Percentiles rank a stretch among this genome's conserved stretches.
Conservation (phyloP, 1,140 invertebrate genomes). For the Elymnias hypermnestra region DNA sequence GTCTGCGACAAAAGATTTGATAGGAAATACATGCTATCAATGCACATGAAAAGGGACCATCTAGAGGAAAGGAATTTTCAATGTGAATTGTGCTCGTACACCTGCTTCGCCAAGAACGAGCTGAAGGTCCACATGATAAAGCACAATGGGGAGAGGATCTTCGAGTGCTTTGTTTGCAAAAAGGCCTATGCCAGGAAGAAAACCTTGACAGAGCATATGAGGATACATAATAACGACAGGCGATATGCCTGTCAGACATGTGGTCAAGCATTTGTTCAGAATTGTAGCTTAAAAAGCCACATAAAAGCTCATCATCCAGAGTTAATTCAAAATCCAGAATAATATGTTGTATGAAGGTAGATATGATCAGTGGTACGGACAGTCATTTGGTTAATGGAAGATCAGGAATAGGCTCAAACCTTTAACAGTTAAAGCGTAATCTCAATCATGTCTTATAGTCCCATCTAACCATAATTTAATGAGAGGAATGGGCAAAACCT, state of each 20-base stretch:
- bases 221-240: constrained; percentile 57
- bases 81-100: constrained; percentile 24
- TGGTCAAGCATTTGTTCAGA: constrained; percentile 36
- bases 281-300: constrained; percentile 34
- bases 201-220: constrained; percentile 82
- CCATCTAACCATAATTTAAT: too few relatives aligned
- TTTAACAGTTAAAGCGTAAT: too few relatives aligned
- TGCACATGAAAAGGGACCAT: constrained; percentile 10
- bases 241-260: constrained; percentile 31
- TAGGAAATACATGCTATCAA: constrained; percentile 16
- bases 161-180: constrained; percentile 77
- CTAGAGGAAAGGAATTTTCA: constrained; percentile 14
- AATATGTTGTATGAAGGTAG: too few relatives aligned
- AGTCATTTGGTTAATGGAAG: too few relatives aligned
- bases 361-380: too few relatives aligned
- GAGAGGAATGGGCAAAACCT: too few relatives aligned
- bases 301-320: constrained; percentile 28
- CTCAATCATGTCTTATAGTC: too few relatives aligned
- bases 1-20: too few relatives aligned
- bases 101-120: constrained; percentile 61
- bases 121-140: constrained; percentile 79
- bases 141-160: constrained; percentile 79
- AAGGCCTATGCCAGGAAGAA: constrained; percentile 81
- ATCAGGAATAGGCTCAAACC: too few relatives aligned
- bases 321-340: too few relatives aligned